These are phyloP conservation scores for Phalacrocorax pelagicus DNA, from an alignment of 2,113 vertebrate genomes.

Conservation along the genomic window DNA sequence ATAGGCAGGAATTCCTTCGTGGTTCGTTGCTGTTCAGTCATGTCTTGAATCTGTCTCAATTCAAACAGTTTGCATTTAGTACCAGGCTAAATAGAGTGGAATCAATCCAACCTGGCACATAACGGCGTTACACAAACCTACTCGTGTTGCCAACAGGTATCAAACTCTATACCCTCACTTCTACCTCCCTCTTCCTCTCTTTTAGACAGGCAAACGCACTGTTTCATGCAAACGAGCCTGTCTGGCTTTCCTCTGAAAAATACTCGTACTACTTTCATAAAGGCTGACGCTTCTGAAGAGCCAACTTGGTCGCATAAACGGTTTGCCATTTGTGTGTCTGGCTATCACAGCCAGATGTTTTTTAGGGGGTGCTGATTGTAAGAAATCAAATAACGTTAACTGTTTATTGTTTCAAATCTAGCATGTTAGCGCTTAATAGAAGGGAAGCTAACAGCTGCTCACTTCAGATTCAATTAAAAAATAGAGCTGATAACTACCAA, in stretches of 20 bases:
- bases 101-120: conserved; percentile 30
- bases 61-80: conserved; percentile 10
- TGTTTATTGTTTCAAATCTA: conserved; percentile 47
- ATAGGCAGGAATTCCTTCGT: conserved; percentile 20
- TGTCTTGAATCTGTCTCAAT: conserved; percentile 21
- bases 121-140: neutral
- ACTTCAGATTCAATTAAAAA: conserved; percentile 55
- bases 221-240: neutral
- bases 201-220: neutral
- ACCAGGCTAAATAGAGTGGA: conserved; percentile 14
- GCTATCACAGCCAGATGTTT: conserved; percentile 33
- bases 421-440: neutral
- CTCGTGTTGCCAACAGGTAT: conserved; percentile 73
- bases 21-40: neutral
- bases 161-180: neutral
- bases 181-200: neutral
- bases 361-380: conserved; percentile 3
- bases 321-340: neutral
- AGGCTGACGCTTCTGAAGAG: neutral
- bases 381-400: conserved; percentile 42
- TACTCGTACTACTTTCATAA: conserved; percentile 26
- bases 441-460: conserved; percentile 50
- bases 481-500: neutral
- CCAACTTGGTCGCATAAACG: neutral
- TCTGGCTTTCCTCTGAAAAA: neutral